phyloP scores from a whole-genome alignment of 64 coral and sea anemone genomes.

The Anthopleura sola region DNA sequence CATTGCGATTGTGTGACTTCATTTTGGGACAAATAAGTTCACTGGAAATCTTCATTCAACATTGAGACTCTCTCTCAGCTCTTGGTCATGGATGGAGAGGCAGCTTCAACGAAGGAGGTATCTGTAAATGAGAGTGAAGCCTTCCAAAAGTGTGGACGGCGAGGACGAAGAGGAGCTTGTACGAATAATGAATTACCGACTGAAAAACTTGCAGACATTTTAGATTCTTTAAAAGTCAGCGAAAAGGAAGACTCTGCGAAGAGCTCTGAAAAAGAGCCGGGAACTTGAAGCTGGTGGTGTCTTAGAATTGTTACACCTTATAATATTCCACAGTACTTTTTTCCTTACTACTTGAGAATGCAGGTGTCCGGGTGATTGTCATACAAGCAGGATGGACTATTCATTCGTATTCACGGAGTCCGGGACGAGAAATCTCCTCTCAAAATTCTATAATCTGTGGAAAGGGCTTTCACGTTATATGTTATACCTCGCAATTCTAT shows the following conservation, averaged over 20 bases:
- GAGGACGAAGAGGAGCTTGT: conserved; percentile 13
- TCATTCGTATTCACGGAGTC: neutral
- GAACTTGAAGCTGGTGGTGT: neutral
- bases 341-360: neutral
- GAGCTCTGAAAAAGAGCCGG: neutral
- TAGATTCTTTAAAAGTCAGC: neutral
- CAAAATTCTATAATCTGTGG: neutral
- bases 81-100: neutral
- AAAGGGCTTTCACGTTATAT: no score
- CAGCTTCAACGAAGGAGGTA: neutral
- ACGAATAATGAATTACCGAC: neutral
- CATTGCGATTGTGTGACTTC: no score
- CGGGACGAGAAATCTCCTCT: neutral
- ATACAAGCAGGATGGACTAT: no score
- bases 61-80: no score
- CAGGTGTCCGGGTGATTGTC: neutral
- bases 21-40: no score
- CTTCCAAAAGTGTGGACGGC: neutral
- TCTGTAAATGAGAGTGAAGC: neutral
- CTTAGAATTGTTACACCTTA: neutral
- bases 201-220: conserved; percentile 9
- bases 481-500: neutral
- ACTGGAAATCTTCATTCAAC: no score
- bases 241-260: neutral
- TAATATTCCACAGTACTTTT: neutral